phyloP scores from a whole-genome alignment of 1,140 invertebrate genomes.

The Neodiprion fabricii region DNA sequence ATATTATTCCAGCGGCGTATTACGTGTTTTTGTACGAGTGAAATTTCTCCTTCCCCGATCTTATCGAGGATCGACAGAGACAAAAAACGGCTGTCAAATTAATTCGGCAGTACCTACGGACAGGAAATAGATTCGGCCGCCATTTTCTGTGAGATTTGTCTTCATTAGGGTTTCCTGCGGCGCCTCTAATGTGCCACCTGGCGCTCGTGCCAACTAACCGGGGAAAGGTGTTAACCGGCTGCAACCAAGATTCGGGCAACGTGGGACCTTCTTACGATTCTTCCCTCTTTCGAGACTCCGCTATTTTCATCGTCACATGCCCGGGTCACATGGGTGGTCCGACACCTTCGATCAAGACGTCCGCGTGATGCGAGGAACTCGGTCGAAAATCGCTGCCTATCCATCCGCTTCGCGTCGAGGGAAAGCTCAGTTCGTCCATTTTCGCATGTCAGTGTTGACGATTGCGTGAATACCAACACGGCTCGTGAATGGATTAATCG shows the following conservation, averaged over 20 bases:
- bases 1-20: too few species aligned
- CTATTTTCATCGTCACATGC: constrained; percentile 10
- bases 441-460: too few species aligned
- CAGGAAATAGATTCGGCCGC: constrained; percentile 49
- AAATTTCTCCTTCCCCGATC: neutral
- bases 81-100: constrained; percentile 32
- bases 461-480: too few species aligned
- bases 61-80: neutral
- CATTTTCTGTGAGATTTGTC: constrained; percentile 57
- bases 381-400: too few species aligned
- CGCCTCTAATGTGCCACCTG: constrained; percentile 45
- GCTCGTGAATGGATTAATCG: too few species aligned
- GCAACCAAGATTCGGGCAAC: constrained; percentile 29
- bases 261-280: constrained; percentile 31
- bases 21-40: too few species aligned
- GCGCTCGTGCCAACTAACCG: constrained; percentile 27
- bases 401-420: too few species aligned
- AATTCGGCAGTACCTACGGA: constrained; percentile 29
- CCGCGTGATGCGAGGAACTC: neutral
- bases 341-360: constrained; percentile 10
- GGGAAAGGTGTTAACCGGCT: constrained; percentile 51
- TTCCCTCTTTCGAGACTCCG: constrained; percentile 51
- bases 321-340: constrained; percentile 50
- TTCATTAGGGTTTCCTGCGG: constrained; percentile 59
- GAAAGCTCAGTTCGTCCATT: too few species aligned